Base-by-base conservation (phyloP, 2,797 vertebrate species). In the Rhynchonycteris naso region DNA sequence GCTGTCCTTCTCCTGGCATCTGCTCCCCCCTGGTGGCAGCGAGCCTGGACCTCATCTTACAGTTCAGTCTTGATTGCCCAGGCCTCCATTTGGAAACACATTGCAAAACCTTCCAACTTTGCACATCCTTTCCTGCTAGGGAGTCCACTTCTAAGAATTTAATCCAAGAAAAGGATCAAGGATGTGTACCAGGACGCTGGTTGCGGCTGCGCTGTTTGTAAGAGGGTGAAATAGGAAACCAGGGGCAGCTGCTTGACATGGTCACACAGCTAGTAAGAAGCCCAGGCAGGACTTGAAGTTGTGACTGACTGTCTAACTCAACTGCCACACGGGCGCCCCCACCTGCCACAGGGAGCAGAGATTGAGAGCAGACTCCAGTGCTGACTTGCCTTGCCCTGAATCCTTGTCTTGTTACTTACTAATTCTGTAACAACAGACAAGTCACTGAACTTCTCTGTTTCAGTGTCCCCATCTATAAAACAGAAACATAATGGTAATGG, bases 21-120 rank as follows among this genome's bases (percentile, higher is more conserved):
- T 95, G 95, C 96, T 96, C 68, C 94, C 96, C 95, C 24, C 97
- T 96, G 95, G 96, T 92, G 95, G 96, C 38, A 7, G 63, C 14
- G 3, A 80, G 80, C 72, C n/a, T 7, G 5, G 84, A 93, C 54
- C 69, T 28, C 14, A 43, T 33, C 80, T 54, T 35, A 47, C 13
- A 2, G 5, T 19, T 63, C 82, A 43, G 65, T 19, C 47, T 58
- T n/a, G 13, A 85, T 1, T 9, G 15, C 24, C 19, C 3, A 4
- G 14, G 5, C 66, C 63, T 91, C 26, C 28, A 0, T 13, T 13
- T 13, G 54, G 50, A 93, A 81, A 54, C 9, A 18, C 14, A 52
- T 18, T 28, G 18, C 90, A 43, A 63, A 81, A 61, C 38, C 54
- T 89, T 52, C 24, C 9, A 30, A 56, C 61, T 75, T 21, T 80